phyloP scores from a whole-genome alignment of 2,113 vertebrate species.

The Nanorana parkeri region DNA sequence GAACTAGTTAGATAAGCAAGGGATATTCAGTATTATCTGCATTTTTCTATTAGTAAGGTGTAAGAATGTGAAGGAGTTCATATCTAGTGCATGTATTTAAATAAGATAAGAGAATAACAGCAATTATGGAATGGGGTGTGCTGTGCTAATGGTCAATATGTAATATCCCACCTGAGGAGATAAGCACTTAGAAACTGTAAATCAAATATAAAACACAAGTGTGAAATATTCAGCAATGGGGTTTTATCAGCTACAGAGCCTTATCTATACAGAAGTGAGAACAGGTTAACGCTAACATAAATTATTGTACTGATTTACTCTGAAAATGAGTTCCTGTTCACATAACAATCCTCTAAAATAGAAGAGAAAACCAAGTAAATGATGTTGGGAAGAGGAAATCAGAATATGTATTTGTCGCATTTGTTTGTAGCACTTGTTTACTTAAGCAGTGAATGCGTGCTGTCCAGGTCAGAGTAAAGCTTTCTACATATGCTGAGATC shows the following conservation, averaged over 20 bases:
- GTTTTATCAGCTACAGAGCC: slow-evolving; percentile 46
- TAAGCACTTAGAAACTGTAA: slow-evolving; percentile 71
- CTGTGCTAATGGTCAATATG: slow-evolving; percentile 64
- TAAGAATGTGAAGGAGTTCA: slow-evolving; percentile 61
- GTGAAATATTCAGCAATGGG: slow-evolving; percentile 37
- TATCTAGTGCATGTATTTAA: slow-evolving; percentile 68
- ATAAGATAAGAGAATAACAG: slow-evolving; percentile 71
- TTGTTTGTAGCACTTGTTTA: no score
- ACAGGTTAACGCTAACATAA: slow-evolving; percentile 4
- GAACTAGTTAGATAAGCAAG: slow-evolving; percentile 61
- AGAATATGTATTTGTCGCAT: no score
- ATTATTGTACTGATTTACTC: slow-evolving; percentile 7
- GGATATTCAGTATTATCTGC: slow-evolving; percentile 60
- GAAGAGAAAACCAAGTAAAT: neutral
- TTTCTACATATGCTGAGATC: no score
- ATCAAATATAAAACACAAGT: slow-evolving; percentile 63
- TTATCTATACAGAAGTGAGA: slow-evolving; percentile 49
- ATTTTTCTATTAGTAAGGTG: slow-evolving; percentile 66
- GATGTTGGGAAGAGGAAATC: no score
- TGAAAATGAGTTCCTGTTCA: accelerated
- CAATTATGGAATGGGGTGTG: slow-evolving; percentile 68
- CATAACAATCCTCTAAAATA: slow-evolving; percentile 20
- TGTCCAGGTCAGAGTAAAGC: neutral
- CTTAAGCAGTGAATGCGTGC: neutral
- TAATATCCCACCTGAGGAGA: slow-evolving; percentile 69